Base-by-base conservation (phyloP, 2,888 invertebrate genomes). In the Heteromyza rotundicornis region DNA sequence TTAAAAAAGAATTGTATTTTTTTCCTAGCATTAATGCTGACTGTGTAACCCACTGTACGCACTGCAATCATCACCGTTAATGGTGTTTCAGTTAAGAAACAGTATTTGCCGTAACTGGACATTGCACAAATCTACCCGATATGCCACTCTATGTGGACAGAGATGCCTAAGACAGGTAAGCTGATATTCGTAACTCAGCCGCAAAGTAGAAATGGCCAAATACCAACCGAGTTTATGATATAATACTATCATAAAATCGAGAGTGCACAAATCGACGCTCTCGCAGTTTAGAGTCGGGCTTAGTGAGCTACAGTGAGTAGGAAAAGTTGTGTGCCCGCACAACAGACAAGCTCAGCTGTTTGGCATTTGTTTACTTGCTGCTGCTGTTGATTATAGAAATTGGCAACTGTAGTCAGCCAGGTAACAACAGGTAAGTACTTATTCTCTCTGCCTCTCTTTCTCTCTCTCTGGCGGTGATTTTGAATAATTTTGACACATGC, bases 221-320 rank as follows among this genome's bases (percentile, higher is more conserved):
- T 5, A 49, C 32, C 32, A 12, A 32, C 5, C 12, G 32, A 12
- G 7, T 8, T 32, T 32, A 32, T 32, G 32, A 32, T 32, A 32
- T 32, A 32, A 32, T 32, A 32, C 5, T 8, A 32, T 32, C 5
- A 32, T 32, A 32, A 32, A 32, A 5, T 32, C 32, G 7, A 8
- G 32, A 8, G 32, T 32, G 12, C 32, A 5, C 5, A 32, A 12
- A 32, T 32, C 32, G 32, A 8, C n/a, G n/a, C n/a, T n/a, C n/a
- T n/a, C n/a, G n/a, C 22, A 49, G 44, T 2, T 16, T 14, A 20
- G 14, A 20, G 22, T 14, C 19, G 19, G 19, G 10, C 12, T 72
- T 56, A 64, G 64, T 74, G 64, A 64, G 71, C 32, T 8, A 8
- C 32, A 32, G 32, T 8, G 32, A 32, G n/a, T n/a, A n/a, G n/a